These are phyloP conservation scores for Plecotus auritus DNA, from an alignment of 2,113 vertebrate genomes.

Conservation along the genomic window DNA sequence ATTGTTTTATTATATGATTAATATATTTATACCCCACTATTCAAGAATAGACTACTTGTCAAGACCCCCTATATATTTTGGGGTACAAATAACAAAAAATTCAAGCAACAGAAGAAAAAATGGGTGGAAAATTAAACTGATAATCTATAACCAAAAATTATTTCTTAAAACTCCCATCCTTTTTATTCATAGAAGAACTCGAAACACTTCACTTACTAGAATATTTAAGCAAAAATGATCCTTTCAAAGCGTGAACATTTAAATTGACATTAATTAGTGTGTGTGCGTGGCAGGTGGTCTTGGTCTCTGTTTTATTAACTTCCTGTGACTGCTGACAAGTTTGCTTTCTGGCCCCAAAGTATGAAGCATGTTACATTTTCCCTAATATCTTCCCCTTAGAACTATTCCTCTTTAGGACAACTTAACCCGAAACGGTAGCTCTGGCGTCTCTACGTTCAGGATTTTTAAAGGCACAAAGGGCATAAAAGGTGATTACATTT, in stretches of 20 bases:
- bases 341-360: neutral
- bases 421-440: neutral
- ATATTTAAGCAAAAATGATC: neutral
- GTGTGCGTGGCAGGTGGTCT: neutral
- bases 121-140: neutral
- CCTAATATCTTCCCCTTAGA: neutral
- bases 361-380: neutral
- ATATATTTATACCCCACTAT: neutral
- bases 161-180: neutral
- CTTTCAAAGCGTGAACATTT: neutral
- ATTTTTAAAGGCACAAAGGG: neutral
- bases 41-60: neutral
- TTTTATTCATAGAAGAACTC: neutral
- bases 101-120: neutral
- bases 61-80: neutral
- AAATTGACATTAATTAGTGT: neutral
- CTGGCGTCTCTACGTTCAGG: neutral
- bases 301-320: neutral
- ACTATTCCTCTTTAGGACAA: neutral
- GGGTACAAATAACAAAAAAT: neutral
- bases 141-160: neutral
- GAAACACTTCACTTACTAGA: neutral
- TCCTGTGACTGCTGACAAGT: neutral
- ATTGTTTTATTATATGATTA: neutral
- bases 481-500: too few species aligned